phyloP scores from a whole-genome alignment of 2,888 invertebrate species.

The Lasioglossum malachurum region DNA sequence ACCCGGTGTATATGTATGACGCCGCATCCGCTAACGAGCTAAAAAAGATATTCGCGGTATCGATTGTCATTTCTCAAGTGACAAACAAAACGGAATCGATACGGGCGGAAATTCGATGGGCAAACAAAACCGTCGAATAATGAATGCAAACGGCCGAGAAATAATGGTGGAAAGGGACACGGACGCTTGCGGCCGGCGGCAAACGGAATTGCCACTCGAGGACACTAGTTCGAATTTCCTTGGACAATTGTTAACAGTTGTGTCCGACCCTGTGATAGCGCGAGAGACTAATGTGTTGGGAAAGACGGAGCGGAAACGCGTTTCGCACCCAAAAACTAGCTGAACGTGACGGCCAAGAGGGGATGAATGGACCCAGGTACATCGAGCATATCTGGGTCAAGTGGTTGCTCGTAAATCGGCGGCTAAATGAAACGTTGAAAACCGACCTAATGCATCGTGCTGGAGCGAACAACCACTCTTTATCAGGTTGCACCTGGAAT shows the following conservation, averaged over 20 bases:
- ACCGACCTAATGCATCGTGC: conserved; percentile 73
- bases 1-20: no score
- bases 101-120: background rate
- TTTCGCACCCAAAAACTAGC: conserved; percentile 63
- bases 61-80: background rate
- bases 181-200: background rate
- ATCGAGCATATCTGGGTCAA: conserved; percentile 76
- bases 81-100: background rate
- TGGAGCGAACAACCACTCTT: conserved; percentile 55
- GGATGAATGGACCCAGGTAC: conserved; percentile 58
- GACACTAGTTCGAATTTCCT: conserved; percentile 31
- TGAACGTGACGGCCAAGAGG: conserved; percentile 39
- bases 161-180: background rate
- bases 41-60: background rate
- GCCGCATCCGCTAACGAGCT: background rate
- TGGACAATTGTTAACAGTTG: conserved; percentile 61
- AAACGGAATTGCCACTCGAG: conserved; percentile 33
- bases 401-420: conserved; percentile 74
- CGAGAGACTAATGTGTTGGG: conserved; percentile 67
- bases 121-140: background rate
- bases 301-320: conserved; percentile 63
- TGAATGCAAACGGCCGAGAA: background rate
- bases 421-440: conserved; percentile 78
- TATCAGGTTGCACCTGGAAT: conserved; percentile 43
- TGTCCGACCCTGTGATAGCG: conserved; percentile 26